Conservation (phyloP, 2,888 invertebrate genomes). For the Tetropium fuscum region DNA sequence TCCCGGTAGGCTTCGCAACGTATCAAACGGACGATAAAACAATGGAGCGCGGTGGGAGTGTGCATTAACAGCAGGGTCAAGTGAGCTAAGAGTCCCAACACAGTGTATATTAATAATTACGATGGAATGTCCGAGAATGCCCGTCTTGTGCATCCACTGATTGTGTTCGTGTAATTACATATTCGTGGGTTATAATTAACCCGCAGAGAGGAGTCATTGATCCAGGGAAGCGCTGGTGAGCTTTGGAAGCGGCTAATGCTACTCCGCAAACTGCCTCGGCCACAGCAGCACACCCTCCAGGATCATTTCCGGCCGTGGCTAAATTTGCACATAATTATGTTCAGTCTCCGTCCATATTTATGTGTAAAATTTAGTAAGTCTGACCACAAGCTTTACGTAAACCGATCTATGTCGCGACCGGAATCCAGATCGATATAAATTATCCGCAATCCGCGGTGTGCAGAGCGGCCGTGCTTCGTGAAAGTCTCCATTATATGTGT, state of each 20-base stretch:
- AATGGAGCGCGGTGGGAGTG: slow-evolving; percentile 52
- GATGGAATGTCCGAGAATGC: slow-evolving; percentile 58
- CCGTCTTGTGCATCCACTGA: slow-evolving; percentile 61
- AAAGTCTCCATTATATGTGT: slow-evolving; percentile 48
- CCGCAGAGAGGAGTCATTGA: slow-evolving; percentile 61
- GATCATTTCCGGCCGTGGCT: slow-evolving; percentile 9
- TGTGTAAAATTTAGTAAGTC: too few species aligned
- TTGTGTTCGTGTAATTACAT: slow-evolving; percentile 66
- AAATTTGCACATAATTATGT: too few species aligned
- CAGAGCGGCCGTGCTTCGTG: slow-evolving; percentile 47
- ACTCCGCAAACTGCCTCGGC: slow-evolving; percentile 30
- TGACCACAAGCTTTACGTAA: too few species aligned
- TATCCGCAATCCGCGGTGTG: slow-evolving; percentile 35
- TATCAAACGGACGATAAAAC: slow-evolving; percentile 48
- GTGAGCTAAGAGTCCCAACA: slow-evolving; percentile 47
- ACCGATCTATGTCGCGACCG: slow-evolving; percentile 31
- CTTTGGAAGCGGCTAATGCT: slow-evolving; percentile 45
- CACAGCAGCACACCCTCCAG: slow-evolving; percentile 43
- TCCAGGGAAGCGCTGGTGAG: slow-evolving; percentile 52
- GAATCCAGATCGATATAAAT: slow-evolving; percentile 37
- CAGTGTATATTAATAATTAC: slow-evolving; percentile 56
- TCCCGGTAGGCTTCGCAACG: too few species aligned
- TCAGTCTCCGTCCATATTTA: too few species aligned
- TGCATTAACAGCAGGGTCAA: slow-evolving; percentile 54
- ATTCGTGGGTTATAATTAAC: slow-evolving; percentile 66